Evolutionary conservation across 2,113 vertebrate species (phyloP).

Genomic region (Perca fluviatilis): DNA sequence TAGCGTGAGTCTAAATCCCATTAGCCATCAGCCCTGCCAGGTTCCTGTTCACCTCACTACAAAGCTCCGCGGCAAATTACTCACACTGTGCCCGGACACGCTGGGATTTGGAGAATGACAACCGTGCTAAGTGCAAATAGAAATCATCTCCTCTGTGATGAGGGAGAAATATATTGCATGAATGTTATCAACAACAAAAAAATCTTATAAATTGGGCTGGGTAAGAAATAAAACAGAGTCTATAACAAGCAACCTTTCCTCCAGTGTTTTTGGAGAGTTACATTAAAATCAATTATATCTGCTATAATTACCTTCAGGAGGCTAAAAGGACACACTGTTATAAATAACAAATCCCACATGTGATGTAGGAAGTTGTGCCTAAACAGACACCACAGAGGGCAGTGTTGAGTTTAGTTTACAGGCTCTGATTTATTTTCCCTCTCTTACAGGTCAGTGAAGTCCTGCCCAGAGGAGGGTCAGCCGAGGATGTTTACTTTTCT

Average conservation of each 20-base stretch:
- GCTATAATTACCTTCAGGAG: neutral
- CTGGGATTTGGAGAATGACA: conserved; percentile 78
- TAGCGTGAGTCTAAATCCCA: conserved; percentile 85
- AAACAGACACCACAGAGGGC: conserved; percentile 70
- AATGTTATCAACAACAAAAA: conserved; percentile 46
- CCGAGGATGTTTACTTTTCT: conserved; percentile 60
- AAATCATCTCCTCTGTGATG: conserved; percentile 77
- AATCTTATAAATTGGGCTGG: conserved; percentile 47
- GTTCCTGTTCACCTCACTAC: conserved; percentile 79
- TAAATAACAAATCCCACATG: neutral
- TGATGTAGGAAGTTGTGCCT: neutral
- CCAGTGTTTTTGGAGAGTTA: neutral
- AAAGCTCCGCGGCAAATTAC: conserved; percentile 84
- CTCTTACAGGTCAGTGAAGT: conserved; percentile 24
- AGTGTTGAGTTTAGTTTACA: conserved; percentile 37
- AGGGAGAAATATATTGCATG: conserved; percentile 47
- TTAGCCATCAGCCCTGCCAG: conserved; percentile 82
- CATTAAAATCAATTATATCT: conserved; percentile 20
- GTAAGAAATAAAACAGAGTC: conserved; percentile 29
- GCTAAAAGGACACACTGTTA: neutral
- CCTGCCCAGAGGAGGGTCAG: conserved; percentile 10
- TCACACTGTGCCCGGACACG: conserved; percentile 76
- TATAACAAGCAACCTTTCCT: neutral
- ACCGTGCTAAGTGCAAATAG: conserved; percentile 79
- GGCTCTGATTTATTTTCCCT: neutral